These are phyloP conservation scores for Phylloscopus trochiloides DNA, from an alignment of 2,113 vertebrate genomes.

Conservation along the genomic window DNA sequence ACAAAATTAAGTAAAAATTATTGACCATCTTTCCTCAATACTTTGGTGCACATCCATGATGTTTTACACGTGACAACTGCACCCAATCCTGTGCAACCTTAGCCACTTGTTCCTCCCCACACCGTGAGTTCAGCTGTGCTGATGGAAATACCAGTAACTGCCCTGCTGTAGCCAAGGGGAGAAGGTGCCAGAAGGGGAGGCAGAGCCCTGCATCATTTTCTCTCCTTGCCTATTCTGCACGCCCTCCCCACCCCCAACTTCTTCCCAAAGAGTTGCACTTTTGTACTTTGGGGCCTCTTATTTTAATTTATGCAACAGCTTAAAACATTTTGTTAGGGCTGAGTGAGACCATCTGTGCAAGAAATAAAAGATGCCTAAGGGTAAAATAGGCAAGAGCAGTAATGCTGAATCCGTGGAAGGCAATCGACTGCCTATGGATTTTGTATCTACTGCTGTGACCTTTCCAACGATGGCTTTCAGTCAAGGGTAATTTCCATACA, in stretches of 20 bases:
- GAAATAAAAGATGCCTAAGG: conserved; percentile 78
- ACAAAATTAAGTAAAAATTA: neutral
- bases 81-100: neutral
- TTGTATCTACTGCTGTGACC: conserved; percentile 72
- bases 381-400: conserved; percentile 73
- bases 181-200: neutral
- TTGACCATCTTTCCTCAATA: neutral
- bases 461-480: conserved; percentile 64
- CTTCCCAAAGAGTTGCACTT: conserved; percentile 61
- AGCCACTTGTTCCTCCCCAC: neutral
- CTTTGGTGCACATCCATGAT: neutral
- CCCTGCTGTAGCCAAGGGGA: neutral
- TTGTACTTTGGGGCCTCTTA: conserved; percentile 71
- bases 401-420: conserved; percentile 71
- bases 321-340: conserved; percentile 82
- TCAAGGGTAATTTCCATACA: conserved; percentile 68
- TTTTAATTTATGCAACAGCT: conserved; percentile 80
- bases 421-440: conserved; percentile 58
- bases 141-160: neutral
- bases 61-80: neutral
- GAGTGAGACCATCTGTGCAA: conserved; percentile 81
- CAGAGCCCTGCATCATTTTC: neutral
- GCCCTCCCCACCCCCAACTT: neutral
- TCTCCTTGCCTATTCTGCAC: neutral
- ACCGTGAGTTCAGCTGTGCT: neutral